A percentile compares a stretch with the other conserved stretches of the same genome.
Evolutionary conservation across 92 coral and sea anemone species (phyloP).

Genomic region (Porites lobata): DNA sequence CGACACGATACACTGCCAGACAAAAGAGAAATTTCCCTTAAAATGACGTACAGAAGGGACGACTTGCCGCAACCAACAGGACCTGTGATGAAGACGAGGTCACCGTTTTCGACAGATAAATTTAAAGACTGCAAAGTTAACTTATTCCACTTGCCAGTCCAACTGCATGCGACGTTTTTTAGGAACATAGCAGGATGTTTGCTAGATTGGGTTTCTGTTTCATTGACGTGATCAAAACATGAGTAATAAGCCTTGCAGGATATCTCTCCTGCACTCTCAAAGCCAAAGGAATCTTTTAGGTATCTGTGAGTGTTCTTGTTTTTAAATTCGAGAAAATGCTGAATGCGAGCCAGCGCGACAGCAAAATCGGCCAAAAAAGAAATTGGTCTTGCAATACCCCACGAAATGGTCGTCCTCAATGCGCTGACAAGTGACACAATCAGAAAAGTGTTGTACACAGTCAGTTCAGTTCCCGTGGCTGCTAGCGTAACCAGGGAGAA

Average conservation of each 20-base stretch:
- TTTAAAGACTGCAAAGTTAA: no score
- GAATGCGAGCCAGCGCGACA: constrained; percentile 55
- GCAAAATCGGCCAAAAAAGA: constrained; percentile 56
- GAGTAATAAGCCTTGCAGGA: background rate
- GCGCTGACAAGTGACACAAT: constrained; percentile 54
- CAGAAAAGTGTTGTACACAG: constrained; percentile 60
- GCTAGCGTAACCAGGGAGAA: constrained; percentile 45
- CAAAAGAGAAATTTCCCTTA: background rate
- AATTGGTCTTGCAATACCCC: constrained; percentile 61
- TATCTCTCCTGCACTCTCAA: background rate
- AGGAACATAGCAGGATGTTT: background rate
- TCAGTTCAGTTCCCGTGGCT: constrained; percentile 51
- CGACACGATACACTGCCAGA: background rate
- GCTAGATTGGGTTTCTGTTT: background rate
- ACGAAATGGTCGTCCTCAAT: constrained; percentile 51
- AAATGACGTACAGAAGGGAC: no score
- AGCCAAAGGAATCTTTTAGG: background rate
- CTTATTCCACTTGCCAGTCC: no score
- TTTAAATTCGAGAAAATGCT: constrained; percentile 33
- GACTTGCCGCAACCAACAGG: no score
- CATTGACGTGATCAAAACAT: background rate
- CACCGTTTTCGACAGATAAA: no score
- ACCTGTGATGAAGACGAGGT: no score
- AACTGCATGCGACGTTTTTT: no score
- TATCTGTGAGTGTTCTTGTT: background rate